These are phyloP conservation scores for Lasioglossum marginatum DNA, from an alignment of 2,888 invertebrate species.

Conservation along the genomic window DNA sequence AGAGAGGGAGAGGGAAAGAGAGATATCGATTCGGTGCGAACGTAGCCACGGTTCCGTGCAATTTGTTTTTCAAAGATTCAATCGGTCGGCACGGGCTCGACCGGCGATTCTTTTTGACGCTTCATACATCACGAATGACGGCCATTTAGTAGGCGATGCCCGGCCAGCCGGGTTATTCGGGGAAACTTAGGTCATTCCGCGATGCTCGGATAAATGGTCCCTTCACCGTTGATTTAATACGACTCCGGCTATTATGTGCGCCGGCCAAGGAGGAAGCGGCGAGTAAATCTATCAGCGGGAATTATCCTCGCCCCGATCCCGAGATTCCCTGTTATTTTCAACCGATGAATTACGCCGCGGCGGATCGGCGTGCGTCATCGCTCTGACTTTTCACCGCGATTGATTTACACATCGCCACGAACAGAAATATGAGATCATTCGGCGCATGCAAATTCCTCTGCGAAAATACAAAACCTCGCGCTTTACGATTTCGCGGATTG, in stretches of 20 bases:
- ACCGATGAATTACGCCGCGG: slow-evolving; percentile 23
- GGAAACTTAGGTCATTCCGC: slow-evolving; percentile 47
- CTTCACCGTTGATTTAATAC: slow-evolving; percentile 55
- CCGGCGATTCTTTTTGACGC: slow-evolving; percentile 26
- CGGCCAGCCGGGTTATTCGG: not conserved
- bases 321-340: slow-evolving; percentile 37
- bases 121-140: slow-evolving; percentile 37
- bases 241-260: slow-evolving; percentile 38
- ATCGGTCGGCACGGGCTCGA: slow-evolving; percentile 3
- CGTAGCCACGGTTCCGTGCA: not conserved
- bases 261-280: slow-evolving; percentile 31
- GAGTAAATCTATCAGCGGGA: slow-evolving; percentile 55
- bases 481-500: not conserved
- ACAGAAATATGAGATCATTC: not conserved
- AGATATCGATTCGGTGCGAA: slow-evolving; percentile 11
- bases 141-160: slow-evolving; percentile 26
- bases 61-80: slow-evolving; percentile 32
- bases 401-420: not conserved
- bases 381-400: not conserved
- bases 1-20: not conserved
- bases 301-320: slow-evolving; percentile 44
- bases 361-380: not conserved
- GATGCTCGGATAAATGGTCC: slow-evolving; percentile 43
- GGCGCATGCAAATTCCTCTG: not conserved
- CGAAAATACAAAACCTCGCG: not conserved